These are phyloP conservation scores for Siniperca undulata DNA, from an alignment of 2,797 vertebrate genomes.

Conservation along the genomic window DNA sequence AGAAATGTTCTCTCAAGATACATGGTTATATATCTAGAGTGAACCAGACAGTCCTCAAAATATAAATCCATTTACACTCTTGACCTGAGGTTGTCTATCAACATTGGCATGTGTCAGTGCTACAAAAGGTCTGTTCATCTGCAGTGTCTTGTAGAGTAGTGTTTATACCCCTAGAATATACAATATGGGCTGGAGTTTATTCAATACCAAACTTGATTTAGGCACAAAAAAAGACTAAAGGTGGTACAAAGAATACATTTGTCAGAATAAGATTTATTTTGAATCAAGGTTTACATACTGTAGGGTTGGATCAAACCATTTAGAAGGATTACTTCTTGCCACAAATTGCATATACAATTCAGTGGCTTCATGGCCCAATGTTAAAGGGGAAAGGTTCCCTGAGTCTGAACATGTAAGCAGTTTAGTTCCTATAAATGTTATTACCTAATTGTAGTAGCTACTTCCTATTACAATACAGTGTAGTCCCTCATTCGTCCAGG, in stretches of 20 bases:
- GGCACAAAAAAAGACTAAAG: not conserved
- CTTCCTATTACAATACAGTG: not conserved
- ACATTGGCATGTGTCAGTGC: not conserved
- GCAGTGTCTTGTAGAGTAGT: not conserved
- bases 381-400: not conserved
- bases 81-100: not conserved
- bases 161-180: too few species aligned
- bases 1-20: not conserved
- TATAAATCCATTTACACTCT: not conserved
- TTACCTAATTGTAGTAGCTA: not conserved
- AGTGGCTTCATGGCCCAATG: not conserved
- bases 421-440: constrained; percentile 12
- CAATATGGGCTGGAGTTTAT: not conserved
- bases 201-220: not conserved
- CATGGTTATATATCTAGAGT: not conserved
- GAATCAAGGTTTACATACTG: rapidly evolving
- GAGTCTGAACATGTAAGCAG: not conserved
- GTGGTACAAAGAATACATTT: not conserved
- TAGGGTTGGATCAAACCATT: not conserved
- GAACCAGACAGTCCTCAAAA: not conserved
- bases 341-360: not conserved
- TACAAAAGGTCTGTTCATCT: not conserved
- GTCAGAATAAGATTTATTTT: not conserved
- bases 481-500: too few species aligned
- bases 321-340: not conserved